Base-by-base conservation (phyloP, 2,888 invertebrate genomes). In the Anticlea derivata region DNA sequence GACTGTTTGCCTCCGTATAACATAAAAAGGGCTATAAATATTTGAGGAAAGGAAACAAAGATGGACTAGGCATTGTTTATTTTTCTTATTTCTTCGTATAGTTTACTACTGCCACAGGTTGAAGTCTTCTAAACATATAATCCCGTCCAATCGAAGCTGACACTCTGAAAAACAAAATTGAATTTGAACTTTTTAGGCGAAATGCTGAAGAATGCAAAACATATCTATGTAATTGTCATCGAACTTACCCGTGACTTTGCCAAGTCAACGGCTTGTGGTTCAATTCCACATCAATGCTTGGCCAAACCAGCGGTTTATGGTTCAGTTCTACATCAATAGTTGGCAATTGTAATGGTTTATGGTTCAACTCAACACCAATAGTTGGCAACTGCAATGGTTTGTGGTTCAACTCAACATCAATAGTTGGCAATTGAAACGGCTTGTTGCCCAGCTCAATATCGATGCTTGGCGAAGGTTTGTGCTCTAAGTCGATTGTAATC, bases 141-240 rank as follows among this genome's bases (percentile, higher is more conserved):
- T 13, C 17, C 5, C 33, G 27, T 12, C 20, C 17, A 5, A 40
- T 2, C 6, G 39, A 40, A 4, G 38, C 38, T 7, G 37, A 22
- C 0, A 46, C 1, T 31, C 50, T 51, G 50, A 40, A 51, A 51
- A n/a, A 5, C 13, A 45, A 38, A n/a, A n/a, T n/a, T n/a, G n/a
- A n/a, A n/a, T n/a, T n/a, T n/a, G n/a, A n/a, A n/a, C n/a, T n/a
- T n/a, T n/a, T n/a, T n/a, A n/a, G n/a, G n/a, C n/a, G n/a, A n/a
- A n/a, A n/a, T n/a, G n/a, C n/a, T n/a, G n/a, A n/a, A n/a, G n/a
- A n/a, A n/a, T n/a, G n/a, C n/a, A n/a, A n/a, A n/a, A 17, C 17
- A 17, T 17, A 17, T 4, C 2, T 4, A 17, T 17, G 17, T 17
- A 17, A 4, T 17, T 17, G 17, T 3, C 17, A 17, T 17, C 17